Conservation (phyloP, 2,888 invertebrate species). For the Leptinotarsa haldemani region DNA sequence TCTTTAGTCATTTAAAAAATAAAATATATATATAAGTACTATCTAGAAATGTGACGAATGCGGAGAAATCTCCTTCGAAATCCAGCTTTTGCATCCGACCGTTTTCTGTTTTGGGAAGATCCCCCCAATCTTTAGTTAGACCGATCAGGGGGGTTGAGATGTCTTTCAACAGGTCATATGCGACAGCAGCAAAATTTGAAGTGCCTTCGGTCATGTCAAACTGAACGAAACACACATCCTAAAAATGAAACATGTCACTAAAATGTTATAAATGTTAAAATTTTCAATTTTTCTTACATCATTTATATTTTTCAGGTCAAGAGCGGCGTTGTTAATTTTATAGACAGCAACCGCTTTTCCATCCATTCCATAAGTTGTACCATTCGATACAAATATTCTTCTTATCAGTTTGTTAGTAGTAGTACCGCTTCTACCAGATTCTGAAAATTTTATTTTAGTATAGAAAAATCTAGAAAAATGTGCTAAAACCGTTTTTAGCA, state of each 20-base stretch:
- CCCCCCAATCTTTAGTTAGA: conserved; percentile 69
- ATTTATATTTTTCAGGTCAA: conserved; percentile 76
- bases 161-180: conserved; percentile 56
- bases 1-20: no score
- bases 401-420: conserved; percentile 65
- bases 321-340: conserved; percentile 70
- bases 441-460: conserved; percentile 61
- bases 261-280: neutral
- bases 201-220: conserved; percentile 56
- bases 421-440: conserved; percentile 72
- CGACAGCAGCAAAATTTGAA: conserved; percentile 56
- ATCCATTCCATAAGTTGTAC: conserved; percentile 66
- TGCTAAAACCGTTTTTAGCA: no score
- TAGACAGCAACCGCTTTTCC: conserved; percentile 79
- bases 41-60: conserved; percentile 69
- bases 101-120: conserved; percentile 65
- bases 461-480: no score
- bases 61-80: conserved; percentile 71
- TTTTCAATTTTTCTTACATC: conserved; percentile 69
- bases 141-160: conserved; percentile 66
- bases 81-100: conserved; percentile 67
- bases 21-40: conserved; percentile 57
- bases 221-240: conserved; percentile 60
- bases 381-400: conserved; percentile 74
- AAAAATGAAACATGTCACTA: conserved; percentile 36